Evolutionary conservation across 2,113 vertebrate genomes (phyloP), one percentile per base, ranked within the genome.

Genomic region (Zapornia atra): DNA sequence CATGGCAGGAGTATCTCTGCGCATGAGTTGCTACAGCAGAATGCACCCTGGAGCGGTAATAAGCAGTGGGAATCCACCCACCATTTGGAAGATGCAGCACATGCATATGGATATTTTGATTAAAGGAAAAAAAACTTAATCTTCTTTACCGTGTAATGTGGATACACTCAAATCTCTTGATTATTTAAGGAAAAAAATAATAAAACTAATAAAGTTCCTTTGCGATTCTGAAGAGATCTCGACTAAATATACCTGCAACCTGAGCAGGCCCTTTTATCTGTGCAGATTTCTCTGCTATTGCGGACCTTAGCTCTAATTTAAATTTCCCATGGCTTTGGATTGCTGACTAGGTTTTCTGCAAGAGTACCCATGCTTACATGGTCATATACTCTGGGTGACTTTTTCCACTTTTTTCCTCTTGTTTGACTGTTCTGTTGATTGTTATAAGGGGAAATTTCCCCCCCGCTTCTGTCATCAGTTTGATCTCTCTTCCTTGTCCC

Each of bases 261-360:
- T 98, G 98, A 98, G 97, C 98, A 98, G 95, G 94, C 95, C 97
- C 96, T 98, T 97, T 96, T 95, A 96, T 98, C 92, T 92, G 50
- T 88, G 66, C 96, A 94, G 92, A 98, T 97, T 97, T 96, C 38
- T 17, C 75, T 94, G 91, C 96, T 96, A 94, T 98, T 98, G 97
- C 98, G 91, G 83, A 90, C 90, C 20, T 96, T 97, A 92, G 97
- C 97, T 97, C 94, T 97, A 96, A 99, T 99, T 99, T 99, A 98
- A 99, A 99, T 99, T 99, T 99, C 98, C 98, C 94, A 93, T 97
- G 97, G 94, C 97, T 98, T 97, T 97, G 96, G 97, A 97, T 96
- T 98, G 98, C 98, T 98, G 98, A 98, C 98, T 99, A 98, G 98
- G 98, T 99, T 99, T 99, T 99, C 99, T 99, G 99, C 99, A 99